Evolutionary conservation across 2,113 vertebrate genomes (phyloP), one percentile per base, ranked within the genome.

Genomic region (Gnathonemus longibarbis): DNA sequence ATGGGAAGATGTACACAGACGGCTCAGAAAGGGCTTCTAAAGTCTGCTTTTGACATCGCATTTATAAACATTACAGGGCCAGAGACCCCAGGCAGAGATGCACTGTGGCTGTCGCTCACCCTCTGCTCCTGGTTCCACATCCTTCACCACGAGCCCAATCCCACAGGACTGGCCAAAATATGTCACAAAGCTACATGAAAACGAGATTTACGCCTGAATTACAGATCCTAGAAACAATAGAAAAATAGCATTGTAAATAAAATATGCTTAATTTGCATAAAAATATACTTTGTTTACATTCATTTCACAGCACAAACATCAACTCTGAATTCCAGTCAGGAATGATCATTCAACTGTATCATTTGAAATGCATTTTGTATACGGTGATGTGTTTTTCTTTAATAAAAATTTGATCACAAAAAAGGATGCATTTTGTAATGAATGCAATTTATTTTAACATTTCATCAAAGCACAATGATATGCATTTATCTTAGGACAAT

Each of bases 31-130:
- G 17, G 90, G 92, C 94, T 93, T 95, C 93, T 94, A 94, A 95
- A 95, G 93, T 95, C 95, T 92, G 92, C 94, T 95, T 94, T 94
- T 94, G 94, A 95, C 92, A 93, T 94, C 94, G 94, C 93, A 95
- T 94, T 94, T 94, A 93, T 95, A 96, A 95, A 96, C 95, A 95
- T 95, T 95, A 95, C 92, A 95, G 94, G 94, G 94, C 66, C 66
- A 74, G 31, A 31, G 27, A 15, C 0, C n/a, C 27, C 66, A 70
- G 27, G 66, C 66, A 31, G 27, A 74, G n/a, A 31, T 15, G 11
- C 11, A n/a, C 56, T 24, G 7, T 9, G 24, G 9, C 13, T 5
- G 3, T 15, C 66, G 0, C 31, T 31, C 62, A 27, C 2, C 1
- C 62, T 31, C 10, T 70, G n/a, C 66, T 74, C 66, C 27, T 15